phyloP scores from a whole-genome alignment of 2,888 invertebrate genomes.

The Galeopsomyia nigrocyanea region DNA sequence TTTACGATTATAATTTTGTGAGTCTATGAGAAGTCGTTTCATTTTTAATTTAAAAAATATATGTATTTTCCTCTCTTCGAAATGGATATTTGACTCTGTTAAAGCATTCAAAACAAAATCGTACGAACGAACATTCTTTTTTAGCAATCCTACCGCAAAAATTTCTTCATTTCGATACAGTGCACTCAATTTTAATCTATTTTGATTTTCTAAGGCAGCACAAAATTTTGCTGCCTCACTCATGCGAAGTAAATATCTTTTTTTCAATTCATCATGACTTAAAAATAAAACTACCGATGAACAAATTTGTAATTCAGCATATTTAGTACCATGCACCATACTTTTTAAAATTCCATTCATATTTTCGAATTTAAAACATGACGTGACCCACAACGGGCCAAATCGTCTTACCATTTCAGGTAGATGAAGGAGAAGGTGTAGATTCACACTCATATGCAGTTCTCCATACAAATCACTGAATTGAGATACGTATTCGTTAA shows the following conservation, averaged over 20 bases:
- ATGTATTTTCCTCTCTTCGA: not conserved
- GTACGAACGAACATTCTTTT: no score
- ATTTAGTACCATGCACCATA: constrained; percentile 48
- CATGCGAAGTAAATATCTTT: not conserved
- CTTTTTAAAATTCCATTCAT: constrained; percentile 46
- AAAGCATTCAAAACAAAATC: no score
- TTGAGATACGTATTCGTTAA: constrained; percentile 40
- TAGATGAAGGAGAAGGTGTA: constrained; percentile 50
- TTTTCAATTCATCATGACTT: constrained; percentile 6
- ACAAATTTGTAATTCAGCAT: constrained; percentile 37
- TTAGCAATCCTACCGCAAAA: no score
- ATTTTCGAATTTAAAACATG: constrained; percentile 49
- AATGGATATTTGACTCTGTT: constrained; percentile 3
- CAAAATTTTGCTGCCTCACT: not conserved
- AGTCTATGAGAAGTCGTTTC: not conserved
- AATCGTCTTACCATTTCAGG: constrained; percentile 39
- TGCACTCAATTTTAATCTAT: no score
- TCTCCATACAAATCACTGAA: constrained; percentile 48
- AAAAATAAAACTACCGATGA: constrained; percentile 1
- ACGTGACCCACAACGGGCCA: constrained; percentile 46
- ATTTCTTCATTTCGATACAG: no score
- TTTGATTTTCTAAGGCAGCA: not conserved
- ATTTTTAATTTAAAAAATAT: not conserved
- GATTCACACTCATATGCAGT: constrained; percentile 47
- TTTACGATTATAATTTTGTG: not conserved